Conservation (phyloP, 2,888 invertebrate genomes). For the Vannuccia rotundouncinata region DNA sequence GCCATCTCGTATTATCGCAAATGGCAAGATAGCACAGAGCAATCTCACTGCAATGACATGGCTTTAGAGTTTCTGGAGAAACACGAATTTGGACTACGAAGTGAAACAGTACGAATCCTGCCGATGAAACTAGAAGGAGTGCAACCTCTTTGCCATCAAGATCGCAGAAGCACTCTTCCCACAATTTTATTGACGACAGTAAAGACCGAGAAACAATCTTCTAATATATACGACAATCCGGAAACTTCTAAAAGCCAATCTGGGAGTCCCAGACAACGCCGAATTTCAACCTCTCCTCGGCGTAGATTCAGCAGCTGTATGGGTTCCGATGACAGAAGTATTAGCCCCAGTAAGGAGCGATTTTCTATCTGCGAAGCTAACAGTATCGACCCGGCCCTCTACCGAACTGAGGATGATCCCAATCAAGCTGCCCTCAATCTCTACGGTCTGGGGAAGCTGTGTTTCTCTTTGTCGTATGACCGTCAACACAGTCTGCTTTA, state of each 20-base stretch:
- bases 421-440: neutral
- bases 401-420: neutral
- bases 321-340: neutral
- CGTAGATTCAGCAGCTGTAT: neutral
- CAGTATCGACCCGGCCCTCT: neutral
- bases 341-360: neutral
- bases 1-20: neutral
- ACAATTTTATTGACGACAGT: neutral
- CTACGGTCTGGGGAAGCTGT: neutral
- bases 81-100: neutral
- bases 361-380: neutral
- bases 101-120: neutral
- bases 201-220: neutral
- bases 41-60: no score
- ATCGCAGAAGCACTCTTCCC: neutral
- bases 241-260: neutral
- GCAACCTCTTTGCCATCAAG: neutral
- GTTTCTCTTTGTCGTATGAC: neutral
- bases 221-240: neutral
- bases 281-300: neutral
- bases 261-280: neutral
- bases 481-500: neutral
- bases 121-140: neutral
- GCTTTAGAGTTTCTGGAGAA: neutral
- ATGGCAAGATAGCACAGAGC: neutral